These are phyloP conservation scores for Ptychochromis oligacanthus DNA, from an alignment of 2,113 vertebrate species.

Conservation along the genomic window DNA sequence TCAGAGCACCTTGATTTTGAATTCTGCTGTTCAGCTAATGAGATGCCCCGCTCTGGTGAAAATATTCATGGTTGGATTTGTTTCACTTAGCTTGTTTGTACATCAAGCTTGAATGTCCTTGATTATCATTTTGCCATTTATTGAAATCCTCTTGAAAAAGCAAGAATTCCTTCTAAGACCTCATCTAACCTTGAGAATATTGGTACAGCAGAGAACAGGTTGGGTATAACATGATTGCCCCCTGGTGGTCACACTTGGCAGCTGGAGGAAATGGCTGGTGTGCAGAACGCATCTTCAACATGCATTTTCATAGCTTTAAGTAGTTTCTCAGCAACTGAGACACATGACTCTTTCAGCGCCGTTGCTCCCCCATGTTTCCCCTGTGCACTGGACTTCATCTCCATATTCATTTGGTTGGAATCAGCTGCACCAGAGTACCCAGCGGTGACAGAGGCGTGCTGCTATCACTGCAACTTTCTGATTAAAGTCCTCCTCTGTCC, in stretches of 20 bases:
- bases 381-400: constrained; percentile 29
- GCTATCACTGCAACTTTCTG: constrained; percentile 15
- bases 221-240: constrained; percentile 26
- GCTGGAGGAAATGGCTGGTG: neutral
- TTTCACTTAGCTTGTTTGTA: neutral
- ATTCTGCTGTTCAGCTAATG: neutral
- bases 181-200: constrained; percentile 21
- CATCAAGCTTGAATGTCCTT: constrained; percentile 14
- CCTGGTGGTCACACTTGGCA: constrained; percentile 33
- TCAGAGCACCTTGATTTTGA: neutral
- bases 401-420: constrained; percentile 43
- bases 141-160: constrained; percentile 18
- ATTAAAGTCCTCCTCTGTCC: constrained; percentile 56
- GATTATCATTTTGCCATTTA: constrained; percentile 19
- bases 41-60: neutral
- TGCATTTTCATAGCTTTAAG: neutral
- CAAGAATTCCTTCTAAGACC: neutral
- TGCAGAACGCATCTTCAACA: neutral
- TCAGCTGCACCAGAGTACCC: constrained; percentile 22
- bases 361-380: constrained; percentile 4
- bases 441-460: constrained; percentile 26
- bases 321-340: neutral
- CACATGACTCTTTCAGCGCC: neutral
- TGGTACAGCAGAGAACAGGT: neutral
- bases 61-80: constrained; percentile 1